Conservation (phyloP, 1,140 invertebrate species). For the Ostrea edulis region DNA sequence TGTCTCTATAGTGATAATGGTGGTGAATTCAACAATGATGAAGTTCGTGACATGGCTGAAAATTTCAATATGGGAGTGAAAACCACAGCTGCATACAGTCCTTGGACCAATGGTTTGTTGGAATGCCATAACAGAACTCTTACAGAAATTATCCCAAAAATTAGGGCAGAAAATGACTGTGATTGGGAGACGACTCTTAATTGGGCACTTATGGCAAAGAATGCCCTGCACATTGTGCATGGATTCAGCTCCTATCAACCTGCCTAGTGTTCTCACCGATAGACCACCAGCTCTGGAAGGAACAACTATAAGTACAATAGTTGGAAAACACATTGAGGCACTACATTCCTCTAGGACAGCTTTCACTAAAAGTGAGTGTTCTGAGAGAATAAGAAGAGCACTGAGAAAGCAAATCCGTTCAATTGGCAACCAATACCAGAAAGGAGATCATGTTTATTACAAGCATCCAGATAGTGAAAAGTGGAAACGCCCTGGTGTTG, state of each 20-base stretch:
- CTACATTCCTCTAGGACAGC: conserved; percentile 49
- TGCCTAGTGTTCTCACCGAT: conserved; percentile 50
- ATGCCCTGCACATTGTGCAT: conserved; percentile 55
- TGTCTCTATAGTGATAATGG: conserved; percentile 43
- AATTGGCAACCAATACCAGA: conserved; percentile 37
- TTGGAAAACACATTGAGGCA: conserved; percentile 47
- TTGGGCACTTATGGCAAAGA: conserved; percentile 56
- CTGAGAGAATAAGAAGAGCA: conserved; percentile 57
- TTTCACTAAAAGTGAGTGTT: conserved; percentile 57
- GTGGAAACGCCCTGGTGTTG: conserved; percentile 61
- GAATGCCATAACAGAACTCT: conserved; percentile 58
- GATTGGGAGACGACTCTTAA: background rate
- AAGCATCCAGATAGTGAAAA: conserved; percentile 50
- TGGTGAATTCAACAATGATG: conserved; percentile 54
- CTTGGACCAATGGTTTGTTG: conserved; percentile 58
- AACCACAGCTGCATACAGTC: conserved; percentile 57
- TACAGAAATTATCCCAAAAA: conserved; percentile 51
- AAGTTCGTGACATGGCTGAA: conserved; percentile 51
- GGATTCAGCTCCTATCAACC: conserved; percentile 53
- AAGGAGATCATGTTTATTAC: conserved; percentile 56
- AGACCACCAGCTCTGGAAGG: conserved; percentile 51
- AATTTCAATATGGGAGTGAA: conserved; percentile 60
- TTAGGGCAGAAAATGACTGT: conserved; percentile 51
- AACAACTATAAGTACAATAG: conserved; percentile 32
- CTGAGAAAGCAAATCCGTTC: conserved; percentile 48